phyloP scores from a whole-genome alignment of 2,888 invertebrate species.

The Luffia ferchaultella region DNA sequence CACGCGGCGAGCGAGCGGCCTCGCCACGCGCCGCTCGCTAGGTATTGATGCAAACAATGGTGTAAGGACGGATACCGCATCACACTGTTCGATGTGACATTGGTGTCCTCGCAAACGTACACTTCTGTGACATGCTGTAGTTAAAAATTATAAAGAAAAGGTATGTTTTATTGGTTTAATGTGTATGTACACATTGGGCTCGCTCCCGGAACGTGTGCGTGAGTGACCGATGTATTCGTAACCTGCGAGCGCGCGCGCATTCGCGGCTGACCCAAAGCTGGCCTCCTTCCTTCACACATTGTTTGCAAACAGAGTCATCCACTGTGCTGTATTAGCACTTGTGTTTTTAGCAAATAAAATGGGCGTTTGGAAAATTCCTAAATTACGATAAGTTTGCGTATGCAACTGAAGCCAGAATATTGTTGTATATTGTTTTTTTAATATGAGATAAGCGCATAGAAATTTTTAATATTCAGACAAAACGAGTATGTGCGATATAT shows the following conservation, averaged over 20 bases:
- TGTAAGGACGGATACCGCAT: conserved; percentile 64
- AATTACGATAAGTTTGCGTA: conserved; percentile 8
- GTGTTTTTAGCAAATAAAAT: background rate
- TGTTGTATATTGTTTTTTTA: conserved; percentile 4
- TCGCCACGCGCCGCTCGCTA: conserved; percentile 17
- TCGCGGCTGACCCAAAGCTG: conserved; percentile 56
- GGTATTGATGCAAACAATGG: conserved; percentile 60
- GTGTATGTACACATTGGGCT: conserved; percentile 59
- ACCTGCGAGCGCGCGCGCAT: no score
- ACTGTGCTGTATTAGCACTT: conserved; percentile 11
- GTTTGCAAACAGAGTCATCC: conserved; percentile 80
- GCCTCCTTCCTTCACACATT: conserved; percentile 86
- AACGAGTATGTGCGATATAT: no score
- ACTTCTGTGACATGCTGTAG: conserved; percentile 59
- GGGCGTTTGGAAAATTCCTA: conserved; percentile 5
- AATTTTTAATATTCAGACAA: no score
- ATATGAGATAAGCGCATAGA: no score
- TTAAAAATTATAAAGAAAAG: conserved; percentile 60
- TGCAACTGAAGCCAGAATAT: conserved; percentile 1
- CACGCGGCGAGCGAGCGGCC: conserved; percentile 13
- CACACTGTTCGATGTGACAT: conserved; percentile 43
- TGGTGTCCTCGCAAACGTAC: background rate
- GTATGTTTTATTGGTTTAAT: conserved; percentile 62
- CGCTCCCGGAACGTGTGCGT: conserved; percentile 31
- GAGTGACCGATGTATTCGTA: no score